Conservation (phyloP, 1,140 invertebrate genomes). For the Drosophila albomicans region DNA sequence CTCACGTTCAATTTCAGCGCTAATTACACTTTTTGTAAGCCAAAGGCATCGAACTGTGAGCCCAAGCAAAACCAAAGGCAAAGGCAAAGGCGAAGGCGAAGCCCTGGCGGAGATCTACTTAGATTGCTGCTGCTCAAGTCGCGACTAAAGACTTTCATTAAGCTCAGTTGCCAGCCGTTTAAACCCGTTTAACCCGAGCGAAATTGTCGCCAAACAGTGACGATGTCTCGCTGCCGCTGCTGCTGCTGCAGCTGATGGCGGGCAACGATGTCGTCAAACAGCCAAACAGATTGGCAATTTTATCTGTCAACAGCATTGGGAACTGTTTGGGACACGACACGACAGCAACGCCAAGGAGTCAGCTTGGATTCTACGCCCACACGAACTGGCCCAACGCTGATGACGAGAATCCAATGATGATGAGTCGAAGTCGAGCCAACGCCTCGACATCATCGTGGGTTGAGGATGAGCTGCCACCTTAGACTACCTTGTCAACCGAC, state of each 20-base stretch:
- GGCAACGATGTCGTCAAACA: constrained; percentile 39
- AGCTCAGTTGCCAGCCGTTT: constrained; percentile 71
- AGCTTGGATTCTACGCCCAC: constrained; percentile 57
- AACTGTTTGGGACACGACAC: constrained; percentile 36
- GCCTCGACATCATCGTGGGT: constrained; percentile 22
- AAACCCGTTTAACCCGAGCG: constrained; percentile 77
- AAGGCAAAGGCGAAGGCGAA: not conserved
- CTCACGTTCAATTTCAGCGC: constrained; percentile 76
- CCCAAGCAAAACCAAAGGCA: not conserved
- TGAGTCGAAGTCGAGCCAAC: constrained; percentile 25
- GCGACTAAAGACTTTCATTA: constrained; percentile 80
- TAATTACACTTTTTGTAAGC: constrained; percentile 82
- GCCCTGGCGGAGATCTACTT: constrained; percentile 42
- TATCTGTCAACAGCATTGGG: constrained; percentile 77
- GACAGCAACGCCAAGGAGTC: constrained; percentile 8
- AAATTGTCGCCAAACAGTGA: constrained; percentile 64
- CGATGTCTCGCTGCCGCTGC: not conserved
- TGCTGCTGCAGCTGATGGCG: constrained; percentile 1
- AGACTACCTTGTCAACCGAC: constrained; percentile 12
- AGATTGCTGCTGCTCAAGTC: constrained; percentile 39
- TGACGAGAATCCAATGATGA: constrained; percentile 6
- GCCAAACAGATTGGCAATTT: constrained; percentile 73
- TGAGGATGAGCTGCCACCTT: constrained; percentile 7
- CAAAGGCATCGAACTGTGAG: constrained; percentile 45
- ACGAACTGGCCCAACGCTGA: constrained; percentile 44